Evolutionary conservation across 2,797 vertebrate genomes (phyloP).

Genomic region (Betta splendens): DNA sequence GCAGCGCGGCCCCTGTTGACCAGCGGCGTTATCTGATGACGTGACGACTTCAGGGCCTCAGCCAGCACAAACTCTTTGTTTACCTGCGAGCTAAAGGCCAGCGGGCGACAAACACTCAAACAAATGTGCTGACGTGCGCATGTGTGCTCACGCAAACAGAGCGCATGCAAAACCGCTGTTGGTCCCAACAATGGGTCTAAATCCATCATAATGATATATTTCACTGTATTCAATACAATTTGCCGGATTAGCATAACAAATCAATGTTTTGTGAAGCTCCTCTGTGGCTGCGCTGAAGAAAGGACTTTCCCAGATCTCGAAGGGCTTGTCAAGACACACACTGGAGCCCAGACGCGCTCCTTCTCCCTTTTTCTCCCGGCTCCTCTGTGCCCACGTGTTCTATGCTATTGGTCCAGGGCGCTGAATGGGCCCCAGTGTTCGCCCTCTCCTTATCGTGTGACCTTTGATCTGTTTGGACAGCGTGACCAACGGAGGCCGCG

Average conservation of each 20-base stretch:
- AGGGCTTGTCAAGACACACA: conserved; percentile 56
- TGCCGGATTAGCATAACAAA: conserved; percentile 50
- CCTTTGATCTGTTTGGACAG: conserved; percentile 84
- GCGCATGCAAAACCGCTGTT: not conserved
- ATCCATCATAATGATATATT: conserved; percentile 18
- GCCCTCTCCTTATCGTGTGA: conserved; percentile 77
- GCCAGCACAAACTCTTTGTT: conserved; percentile 47
- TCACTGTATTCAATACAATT: conserved; percentile 29
- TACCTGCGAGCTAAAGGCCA: conserved; percentile 48
- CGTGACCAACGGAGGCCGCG: conserved; percentile 65
- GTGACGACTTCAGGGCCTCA: conserved; percentile 48
- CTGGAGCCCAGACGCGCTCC: conserved; percentile 35
- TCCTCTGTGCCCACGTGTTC: conserved; percentile 64
- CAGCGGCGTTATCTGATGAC: conserved; percentile 57
- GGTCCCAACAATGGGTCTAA: not conserved
- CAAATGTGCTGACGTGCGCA: conserved; percentile 15
- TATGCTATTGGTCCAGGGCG: conserved; percentile 39
- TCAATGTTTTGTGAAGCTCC: conserved; percentile 31
- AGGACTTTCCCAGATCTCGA: conserved; percentile 32
- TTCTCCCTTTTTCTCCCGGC: conserved; percentile 25
- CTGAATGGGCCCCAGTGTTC: conserved; percentile 76
- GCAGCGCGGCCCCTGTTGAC: conserved; percentile 37
- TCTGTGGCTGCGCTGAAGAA: conserved; percentile 26
- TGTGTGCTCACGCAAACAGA: not conserved
- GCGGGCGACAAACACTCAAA: conserved; percentile 29